Percentiles rank a stretch among this genome's conserved stretches.
Conservation (phyloP, 2,888 invertebrate species). For the Acleris cristana region DNA sequence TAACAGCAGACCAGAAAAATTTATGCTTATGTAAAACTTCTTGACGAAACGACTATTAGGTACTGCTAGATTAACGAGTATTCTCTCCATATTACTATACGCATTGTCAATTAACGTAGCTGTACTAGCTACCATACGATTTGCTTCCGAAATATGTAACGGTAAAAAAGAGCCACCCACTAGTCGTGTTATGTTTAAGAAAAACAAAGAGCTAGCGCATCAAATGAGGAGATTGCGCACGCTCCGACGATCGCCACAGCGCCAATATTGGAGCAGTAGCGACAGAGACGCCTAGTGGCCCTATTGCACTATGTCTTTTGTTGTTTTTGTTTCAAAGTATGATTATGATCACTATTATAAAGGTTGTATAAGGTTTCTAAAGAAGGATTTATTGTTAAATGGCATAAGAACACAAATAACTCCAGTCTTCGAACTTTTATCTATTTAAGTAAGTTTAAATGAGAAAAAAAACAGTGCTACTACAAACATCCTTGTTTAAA, state of each 20-base stretch:
- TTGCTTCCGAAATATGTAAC: conserved; percentile 8
- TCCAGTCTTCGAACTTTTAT: too few species aligned
- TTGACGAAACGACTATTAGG: too few species aligned
- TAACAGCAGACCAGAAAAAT: too few species aligned
- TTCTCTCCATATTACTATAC: too few species aligned
- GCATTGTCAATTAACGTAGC: neutral
- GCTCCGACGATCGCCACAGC: conserved; percentile 1
- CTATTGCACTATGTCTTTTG: neutral
- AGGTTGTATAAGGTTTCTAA: too few species aligned
- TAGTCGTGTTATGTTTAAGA: neutral
- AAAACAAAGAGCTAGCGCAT: conserved; percentile 12
- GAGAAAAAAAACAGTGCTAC: too few species aligned
- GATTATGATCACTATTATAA: neutral
- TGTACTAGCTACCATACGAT: neutral
- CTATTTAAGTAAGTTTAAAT: too few species aligned
- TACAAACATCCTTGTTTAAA: too few species aligned
- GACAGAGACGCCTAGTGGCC: neutral
- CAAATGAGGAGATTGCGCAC: conserved; percentile 16
- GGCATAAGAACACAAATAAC: too few species aligned
- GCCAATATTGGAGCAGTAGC: neutral
- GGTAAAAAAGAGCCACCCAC: conserved; percentile 16
- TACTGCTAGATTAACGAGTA: too few species aligned
- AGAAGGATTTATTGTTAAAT: too few species aligned
- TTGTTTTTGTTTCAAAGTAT: neutral
- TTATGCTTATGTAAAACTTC: too few species aligned